phyloP scores from a whole-genome alignment of 2,888 invertebrate genomes.

The Harpalus rubripes region DNA sequence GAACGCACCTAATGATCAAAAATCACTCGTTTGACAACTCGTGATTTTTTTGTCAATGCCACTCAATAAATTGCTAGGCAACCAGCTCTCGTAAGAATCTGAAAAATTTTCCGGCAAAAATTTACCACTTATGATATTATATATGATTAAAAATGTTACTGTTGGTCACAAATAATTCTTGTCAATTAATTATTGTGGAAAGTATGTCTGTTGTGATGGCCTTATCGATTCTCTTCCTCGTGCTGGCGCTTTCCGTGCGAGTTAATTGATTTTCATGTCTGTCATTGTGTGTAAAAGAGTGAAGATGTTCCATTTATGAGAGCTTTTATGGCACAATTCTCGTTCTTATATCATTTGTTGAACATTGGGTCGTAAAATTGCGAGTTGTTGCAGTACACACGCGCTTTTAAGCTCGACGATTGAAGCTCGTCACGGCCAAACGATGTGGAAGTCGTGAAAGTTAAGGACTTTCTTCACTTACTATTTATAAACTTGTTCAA shows the following conservation, averaged over 20 bases:
- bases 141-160: too few species aligned
- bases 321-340: constrained; percentile 24
- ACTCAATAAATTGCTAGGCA: too few species aligned
- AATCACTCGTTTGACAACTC: too few species aligned
- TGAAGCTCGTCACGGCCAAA: constrained; percentile 30
- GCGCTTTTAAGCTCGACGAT: constrained; percentile 4
- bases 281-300: constrained; percentile 10
- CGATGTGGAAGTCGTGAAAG: constrained; percentile 46
- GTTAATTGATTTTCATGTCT: constrained; percentile 35
- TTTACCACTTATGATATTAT: too few species aligned
- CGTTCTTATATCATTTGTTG: constrained; percentile 54
- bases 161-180: too few species aligned
- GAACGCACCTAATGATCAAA: too few species aligned
- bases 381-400: constrained; percentile 18
- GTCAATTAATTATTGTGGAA: neutral
- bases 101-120: too few species aligned
- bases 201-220: neutral
- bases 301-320: constrained; percentile 33
- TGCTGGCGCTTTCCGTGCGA: neutral
- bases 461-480: constrained; percentile 25
- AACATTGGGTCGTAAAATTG: constrained; percentile 47
- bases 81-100: too few species aligned
- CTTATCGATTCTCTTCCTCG: neutral
- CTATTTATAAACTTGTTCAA: constrained; percentile 36
- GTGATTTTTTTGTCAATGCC: too few species aligned